Base-by-base conservation (phyloP, 2,113 vertebrate genomes). In the Oryzias woworae region DNA sequence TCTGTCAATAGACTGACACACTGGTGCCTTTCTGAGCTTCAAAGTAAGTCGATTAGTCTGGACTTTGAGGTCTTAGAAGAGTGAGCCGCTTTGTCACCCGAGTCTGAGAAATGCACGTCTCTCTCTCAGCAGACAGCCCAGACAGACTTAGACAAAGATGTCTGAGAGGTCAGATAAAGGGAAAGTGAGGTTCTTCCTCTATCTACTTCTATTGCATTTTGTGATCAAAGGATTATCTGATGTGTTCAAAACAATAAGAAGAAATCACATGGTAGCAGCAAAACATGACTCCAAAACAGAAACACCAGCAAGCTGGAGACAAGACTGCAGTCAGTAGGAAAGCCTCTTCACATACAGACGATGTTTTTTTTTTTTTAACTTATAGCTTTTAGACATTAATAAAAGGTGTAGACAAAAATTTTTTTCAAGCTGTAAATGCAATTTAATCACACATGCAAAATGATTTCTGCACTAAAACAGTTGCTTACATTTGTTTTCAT, bases 21-120 rank as follows among this genome's bases (percentile, higher is more conserved):
- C 58, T 72, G 71, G 71, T 85, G 84, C 60, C 45, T 52, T 69
- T 66, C 44, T 76, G 76, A 83, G 81, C 86, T 70, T 78, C 59
- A 53, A 43, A 70, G 74, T 83, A 83, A 82, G 82, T 87, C 81
- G 63, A 87, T 88, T 84, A 86, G 81, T 88, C 87, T 84, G 76
- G 85, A 84, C 81, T 80, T 80, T 84, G 76, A 81, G 61, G 74
- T 59, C 63, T 81, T 69, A 79, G 66, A 66, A 54, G 53, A 73
- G 70, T 67, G 69, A 71, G 64, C 48, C 18, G 41, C 55, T 66
- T 53, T 57, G 62, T 85, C 78, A 87, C 83, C 75, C 75, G 76
- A 75, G 74, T 12, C 41, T 36, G 63, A 75, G 72, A 63, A 31
- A 51, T 69, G 69, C 49, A 31, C 75, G 14, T 53, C 52, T 72